Percentiles rank a stretch among this genome's conserved stretches.
These are phyloP conservation scores for Daphoenositta chrysoptera DNA, from an alignment of 2,113 vertebrate species.

Conservation along the genomic window DNA sequence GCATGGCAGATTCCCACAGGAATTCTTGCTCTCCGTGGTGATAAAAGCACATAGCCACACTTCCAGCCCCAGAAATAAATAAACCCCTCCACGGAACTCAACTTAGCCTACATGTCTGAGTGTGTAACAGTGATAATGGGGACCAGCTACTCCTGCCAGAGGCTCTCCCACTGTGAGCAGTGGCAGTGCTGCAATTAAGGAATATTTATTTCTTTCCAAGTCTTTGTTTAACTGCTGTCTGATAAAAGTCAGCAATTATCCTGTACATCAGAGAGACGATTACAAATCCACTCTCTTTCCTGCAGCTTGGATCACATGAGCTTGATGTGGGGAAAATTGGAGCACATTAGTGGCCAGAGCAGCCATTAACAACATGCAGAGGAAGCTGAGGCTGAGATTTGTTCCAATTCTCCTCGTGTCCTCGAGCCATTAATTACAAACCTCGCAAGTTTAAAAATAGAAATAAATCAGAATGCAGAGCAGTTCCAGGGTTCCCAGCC, in stretches of 20 bases:
- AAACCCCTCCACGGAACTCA: not conserved
- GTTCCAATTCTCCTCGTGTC: constrained; percentile 41
- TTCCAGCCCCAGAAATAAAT: not conserved
- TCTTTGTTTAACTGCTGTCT: constrained; percentile 67
- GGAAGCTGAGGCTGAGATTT: constrained; percentile 50
- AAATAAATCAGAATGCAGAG: constrained; percentile 8
- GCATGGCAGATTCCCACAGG: not conserved
- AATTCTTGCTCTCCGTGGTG: not conserved
- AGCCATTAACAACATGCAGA: constrained; percentile 57
- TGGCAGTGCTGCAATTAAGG: constrained; percentile 57
- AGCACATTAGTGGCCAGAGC: constrained; percentile 54
- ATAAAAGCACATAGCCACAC: not conserved
- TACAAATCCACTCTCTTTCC: constrained; percentile 66
- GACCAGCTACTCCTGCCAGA: constrained; percentile 13
- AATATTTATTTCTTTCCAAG: constrained; percentile 56
- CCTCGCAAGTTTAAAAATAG: constrained; percentile 1
- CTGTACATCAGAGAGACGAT: constrained; percentile 55
- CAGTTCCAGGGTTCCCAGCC: not conserved
- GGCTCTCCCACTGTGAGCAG: constrained; percentile 20
- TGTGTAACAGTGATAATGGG: not conserved
- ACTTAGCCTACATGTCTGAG: not conserved
- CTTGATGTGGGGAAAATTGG: constrained; percentile 60
- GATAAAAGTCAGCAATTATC: constrained; percentile 68
- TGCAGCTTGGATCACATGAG: constrained; percentile 55
- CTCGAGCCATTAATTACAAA: constrained; percentile 42